Base-by-base conservation (phyloP, 1,140 invertebrate species). In the Pogonomyrmex barbatus region DNA sequence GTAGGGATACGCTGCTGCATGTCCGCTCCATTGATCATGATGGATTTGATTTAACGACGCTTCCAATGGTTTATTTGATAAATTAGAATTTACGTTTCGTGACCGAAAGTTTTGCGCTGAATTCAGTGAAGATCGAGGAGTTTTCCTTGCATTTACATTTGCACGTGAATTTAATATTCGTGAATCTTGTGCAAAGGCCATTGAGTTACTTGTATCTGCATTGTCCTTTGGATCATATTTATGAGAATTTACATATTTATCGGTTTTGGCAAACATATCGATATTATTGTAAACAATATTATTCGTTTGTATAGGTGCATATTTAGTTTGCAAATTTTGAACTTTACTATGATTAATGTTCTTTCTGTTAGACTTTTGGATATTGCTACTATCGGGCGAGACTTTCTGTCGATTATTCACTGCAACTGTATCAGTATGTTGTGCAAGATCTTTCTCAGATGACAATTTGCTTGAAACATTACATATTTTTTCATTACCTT, bases 271-370 rank as follows among this genome's bases (percentile, higher is more conserved):
- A 36, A 30, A 4, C 6, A 2, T 24, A 10, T 60, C 17, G 2
- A 50, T 14, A 50, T 39, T 4, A 36, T 88, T 36, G 8, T 58
- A 68, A 10, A 17, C 1, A 33, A 58, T 17, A 6, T 62, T 68
- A 73, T 89, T 88, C n/a, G 52, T 56, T 42, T 78, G 52, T 58
- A 67, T 0, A n/a, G 68, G 24, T 39, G 1, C 65, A 24, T 47
- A 54, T 60, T 10, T 60, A 6, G 6, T 68, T 75, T 47, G n/a
- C 12, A 17, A 3, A 12, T 50, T 79, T n/a, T 47, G 86, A 67
- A 39, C 79, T 81, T 54, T 86, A 14, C n/a, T 24, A 42, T 17
- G 12, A 4, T 73, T 67, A 68, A 9, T 68, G 62, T 45, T 89
- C 63, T 86, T 68, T 63, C 3, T 71, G 2, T 8, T 12, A 1